Evolutionary conservation across 2,797 vertebrate species (phyloP), one percentile per base, ranked within the genome.

Genomic region (Iguana delicatissima): DNA sequence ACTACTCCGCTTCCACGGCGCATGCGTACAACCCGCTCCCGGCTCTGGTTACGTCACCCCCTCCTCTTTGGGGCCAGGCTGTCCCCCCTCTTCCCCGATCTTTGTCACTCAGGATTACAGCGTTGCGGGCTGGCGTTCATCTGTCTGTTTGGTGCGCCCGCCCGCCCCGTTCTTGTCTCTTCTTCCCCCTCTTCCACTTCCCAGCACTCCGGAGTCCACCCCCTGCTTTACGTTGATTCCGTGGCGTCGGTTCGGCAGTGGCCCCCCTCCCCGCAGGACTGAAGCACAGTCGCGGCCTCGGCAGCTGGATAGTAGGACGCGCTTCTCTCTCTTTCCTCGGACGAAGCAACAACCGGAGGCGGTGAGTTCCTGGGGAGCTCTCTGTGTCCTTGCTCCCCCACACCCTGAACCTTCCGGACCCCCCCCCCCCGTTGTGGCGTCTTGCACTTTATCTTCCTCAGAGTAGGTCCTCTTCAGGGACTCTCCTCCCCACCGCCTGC

Each of bases 111-210:
- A 18, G 32, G 64, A 55, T 46, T 62, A 52, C 62, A 64, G 88
- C 84, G 57, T 85, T 74, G 16, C 62, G 80, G 85, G 55, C 59
- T 57, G 83, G 9, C 67, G 88, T 81, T 91, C 57, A 93, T 93
- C 81, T 80, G 85, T 89, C 76, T 91, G 93, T 92, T 89, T 94
- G 81, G 55, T 82, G 92, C 89, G 92, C 94, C 91, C 92, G 95
- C 89, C 95, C 85, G 88, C n/a, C 4, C 38, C 64, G 80, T 6
- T 3, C 32, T 35, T 18, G 6, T 4, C 62, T 4, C 20, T 38
- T 26, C 76, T 35, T 59, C n/a, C 52, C 92, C 72, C 77, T 50
- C 32, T 55, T 22, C 50, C 13, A 32, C 64, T 59, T 64, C 86
- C 72, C 5, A 20, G 55, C 35, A 20, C 50, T 12, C 26, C 22